Base-by-base conservation (phyloP, 1,140 invertebrate genomes). In the Idris sp. region DNA sequence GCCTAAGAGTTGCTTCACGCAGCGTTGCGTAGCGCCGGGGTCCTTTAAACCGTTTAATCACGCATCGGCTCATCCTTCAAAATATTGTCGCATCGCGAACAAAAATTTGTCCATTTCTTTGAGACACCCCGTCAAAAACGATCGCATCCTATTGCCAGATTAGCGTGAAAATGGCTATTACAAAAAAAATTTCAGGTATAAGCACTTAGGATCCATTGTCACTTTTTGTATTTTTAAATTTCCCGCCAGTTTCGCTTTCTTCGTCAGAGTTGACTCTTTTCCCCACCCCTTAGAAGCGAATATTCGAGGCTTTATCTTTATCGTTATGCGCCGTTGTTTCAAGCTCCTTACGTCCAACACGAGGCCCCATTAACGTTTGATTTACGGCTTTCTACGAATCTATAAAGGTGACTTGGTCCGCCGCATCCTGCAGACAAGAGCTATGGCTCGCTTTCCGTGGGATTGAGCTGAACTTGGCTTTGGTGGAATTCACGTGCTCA, bases 371-470 rank as follows among this genome's bases (percentile, higher is more conserved):
- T 87, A 87, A 86, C 83, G 79, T 86, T 87, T 87, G 85, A 87
- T 87, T 86, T 87, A 87, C 85, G 84, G 82, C 85, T 84, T 85
- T 87, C 83, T 84, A 86, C 82, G 80, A 86, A 87, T 87, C 85
- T 86, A 86, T 86, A 87, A 86, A 87, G 81, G 80, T 78, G 76
- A 81, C 74, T 76, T 56, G 54, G 65, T 69, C 68, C 68, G 35
- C 58, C 53, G 48, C 65, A 69, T 51, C 56, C 73, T n/a, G n/a
- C n/a, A 51, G 58, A 56, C 68, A 64, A 64, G 68, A 64, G 68
- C 58, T 58, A 64, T 64, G 51, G 58, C 68, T 62, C 58, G 58
- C 59, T 73, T 64, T 73, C 59, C 68, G 68, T 73, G 68, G 68
- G 68, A 73, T 64, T 73, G 59, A 73, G 68, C 51, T 64, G 68